Conservation (phyloP, 2,797 vertebrate species). For the Silurus lanzhouensis region DNA sequence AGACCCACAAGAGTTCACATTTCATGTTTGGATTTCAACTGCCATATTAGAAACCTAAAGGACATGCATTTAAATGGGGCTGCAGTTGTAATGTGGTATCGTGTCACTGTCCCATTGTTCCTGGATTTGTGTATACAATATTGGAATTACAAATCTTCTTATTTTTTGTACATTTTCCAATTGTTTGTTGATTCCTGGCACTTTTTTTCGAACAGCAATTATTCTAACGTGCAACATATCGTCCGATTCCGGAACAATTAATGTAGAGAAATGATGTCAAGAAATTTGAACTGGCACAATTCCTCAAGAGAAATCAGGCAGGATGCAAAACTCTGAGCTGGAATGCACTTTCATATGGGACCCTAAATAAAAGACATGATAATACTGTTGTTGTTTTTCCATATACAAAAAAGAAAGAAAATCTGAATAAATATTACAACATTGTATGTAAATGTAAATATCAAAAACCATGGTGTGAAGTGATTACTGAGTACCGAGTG, state of each 20-base stretch:
- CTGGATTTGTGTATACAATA: neutral
- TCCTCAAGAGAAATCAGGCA: constrained; percentile 35
- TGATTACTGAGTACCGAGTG: constrained; percentile 58
- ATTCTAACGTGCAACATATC: neutral
- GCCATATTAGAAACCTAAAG: neutral
- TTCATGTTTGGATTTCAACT: neutral
- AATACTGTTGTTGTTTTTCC: constrained; percentile 60
- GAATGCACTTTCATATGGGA: constrained; percentile 78
- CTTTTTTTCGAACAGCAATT: neutral
- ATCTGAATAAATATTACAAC: constrained; percentile 34
- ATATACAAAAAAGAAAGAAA: constrained; percentile 45
- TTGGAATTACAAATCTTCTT: neutral
- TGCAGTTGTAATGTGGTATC: neutral
- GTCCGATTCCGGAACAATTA: neutral
- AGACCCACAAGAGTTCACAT: neutral
- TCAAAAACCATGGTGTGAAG: constrained; percentile 72
- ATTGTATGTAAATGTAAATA: constrained; percentile 79
- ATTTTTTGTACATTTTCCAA: neutral
- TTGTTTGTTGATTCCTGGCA: neutral
- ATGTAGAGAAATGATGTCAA: neutral
- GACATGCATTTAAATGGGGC: neutral
- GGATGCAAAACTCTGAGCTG: constrained; percentile 64
- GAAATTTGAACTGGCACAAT: neutral
- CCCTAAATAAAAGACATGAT: constrained; percentile 67
- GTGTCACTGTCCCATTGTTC: neutral